These are phyloP conservation scores for Brenthis ino DNA, from an alignment of 2,888 invertebrate genomes.

Conservation along the genomic window DNA sequence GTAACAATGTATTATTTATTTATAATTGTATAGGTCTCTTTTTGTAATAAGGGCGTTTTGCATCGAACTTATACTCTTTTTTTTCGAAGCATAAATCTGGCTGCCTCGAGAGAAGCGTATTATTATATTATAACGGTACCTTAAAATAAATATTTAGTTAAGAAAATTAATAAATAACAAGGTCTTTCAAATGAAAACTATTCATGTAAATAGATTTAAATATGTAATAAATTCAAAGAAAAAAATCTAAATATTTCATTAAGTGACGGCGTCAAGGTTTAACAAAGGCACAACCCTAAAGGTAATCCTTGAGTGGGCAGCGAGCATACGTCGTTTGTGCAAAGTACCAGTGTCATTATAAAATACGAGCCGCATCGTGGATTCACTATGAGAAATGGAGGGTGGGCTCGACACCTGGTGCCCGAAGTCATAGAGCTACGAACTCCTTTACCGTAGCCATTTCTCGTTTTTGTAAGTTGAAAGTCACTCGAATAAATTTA, in stretches of 20 bases:
- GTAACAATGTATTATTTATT: no score
- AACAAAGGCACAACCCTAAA: slow-evolving; percentile 56
- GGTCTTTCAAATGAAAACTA: no score
- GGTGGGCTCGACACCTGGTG: slow-evolving; percentile 68
- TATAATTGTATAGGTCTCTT: no score
- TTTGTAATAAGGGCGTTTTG: no score
- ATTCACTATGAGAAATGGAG: slow-evolving; percentile 79
- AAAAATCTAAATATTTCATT: slow-evolving; percentile 39
- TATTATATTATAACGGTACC: no score
- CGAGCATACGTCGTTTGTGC: slow-evolving; percentile 72
- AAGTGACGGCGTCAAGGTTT: slow-evolving; percentile 42
- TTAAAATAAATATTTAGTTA: no score
- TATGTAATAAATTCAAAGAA: slow-evolving; percentile 12
- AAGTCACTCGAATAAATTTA: slow-evolving; percentile 44
- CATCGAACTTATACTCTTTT: no score
- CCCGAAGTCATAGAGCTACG: slow-evolving; percentile 51
- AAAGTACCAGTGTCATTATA: slow-evolving; percentile 76
- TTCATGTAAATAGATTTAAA: neutral
- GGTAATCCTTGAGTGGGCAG: slow-evolving; percentile 74
- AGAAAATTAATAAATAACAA: no score
- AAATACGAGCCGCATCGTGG: slow-evolving; percentile 73
- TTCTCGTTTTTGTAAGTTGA: slow-evolving; percentile 38
- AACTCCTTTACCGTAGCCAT: slow-evolving; percentile 40
- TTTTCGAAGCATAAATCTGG: no score
- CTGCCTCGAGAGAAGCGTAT: no score